These are phyloP conservation scores for Lysandra coridon DNA, from an alignment of 2,888 invertebrate species.

Conservation along the genomic window DNA sequence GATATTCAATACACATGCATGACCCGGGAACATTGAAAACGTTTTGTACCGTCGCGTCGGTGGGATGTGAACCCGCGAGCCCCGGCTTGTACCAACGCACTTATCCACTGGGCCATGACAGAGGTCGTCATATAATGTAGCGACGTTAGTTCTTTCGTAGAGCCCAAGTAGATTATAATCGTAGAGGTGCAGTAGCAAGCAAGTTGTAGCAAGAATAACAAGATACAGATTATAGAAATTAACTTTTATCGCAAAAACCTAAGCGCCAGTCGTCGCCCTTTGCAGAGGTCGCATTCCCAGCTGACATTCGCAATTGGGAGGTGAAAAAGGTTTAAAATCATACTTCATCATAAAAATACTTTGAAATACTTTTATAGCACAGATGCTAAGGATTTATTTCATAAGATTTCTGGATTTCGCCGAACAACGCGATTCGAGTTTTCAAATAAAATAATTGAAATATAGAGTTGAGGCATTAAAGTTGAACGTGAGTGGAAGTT, in stretches of 20 bases:
- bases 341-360: conserved; percentile 9
- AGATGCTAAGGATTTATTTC: not conserved
- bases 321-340: conserved; percentile 7
- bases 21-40: no score
- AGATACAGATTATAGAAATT: no score
- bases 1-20: no score
- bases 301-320: not conserved
- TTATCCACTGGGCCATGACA: no score
- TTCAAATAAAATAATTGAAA: conserved; percentile 16
- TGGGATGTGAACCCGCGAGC: no score
- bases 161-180: no score
- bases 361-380: not conserved
- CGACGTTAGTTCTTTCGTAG: no score
- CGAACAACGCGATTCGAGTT: not conserved
- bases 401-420: not conserved
- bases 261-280: not conserved
- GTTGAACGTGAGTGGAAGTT: not conserved
- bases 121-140: no score
- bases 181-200: no score
- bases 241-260: not conserved
- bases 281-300: not conserved
- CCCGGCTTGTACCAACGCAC: no score
- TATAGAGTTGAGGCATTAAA: conserved; percentile 5
- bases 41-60: no score
- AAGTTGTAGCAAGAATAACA: no score